Conservation (phyloP, 2,113 vertebrate species). For the Turnix velox region DNA sequence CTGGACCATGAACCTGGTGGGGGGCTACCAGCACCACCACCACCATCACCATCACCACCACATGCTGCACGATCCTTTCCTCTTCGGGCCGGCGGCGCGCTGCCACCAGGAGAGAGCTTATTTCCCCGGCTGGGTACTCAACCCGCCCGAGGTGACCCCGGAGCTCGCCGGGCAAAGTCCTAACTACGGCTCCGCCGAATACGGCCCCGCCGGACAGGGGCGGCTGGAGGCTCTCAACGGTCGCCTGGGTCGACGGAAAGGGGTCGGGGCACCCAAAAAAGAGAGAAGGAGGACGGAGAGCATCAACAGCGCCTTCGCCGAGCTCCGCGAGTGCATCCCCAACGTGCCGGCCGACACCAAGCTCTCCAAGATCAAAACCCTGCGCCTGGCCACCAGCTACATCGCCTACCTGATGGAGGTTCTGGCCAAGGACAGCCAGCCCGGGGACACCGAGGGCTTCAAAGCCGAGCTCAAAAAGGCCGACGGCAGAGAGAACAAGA, state of each 20-base stretch:
- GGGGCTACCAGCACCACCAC: constrained; percentile 82
- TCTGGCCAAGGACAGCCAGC: constrained; percentile 85
- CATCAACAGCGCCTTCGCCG: constrained; percentile 98
- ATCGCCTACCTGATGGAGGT: constrained; percentile 99
- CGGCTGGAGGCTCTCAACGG: constrained; percentile 80
- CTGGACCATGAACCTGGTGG: constrained; percentile 89
- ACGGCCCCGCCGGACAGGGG: constrained; percentile 66
- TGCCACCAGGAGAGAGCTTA: constrained; percentile 86
- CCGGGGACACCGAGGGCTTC: constrained; percentile 87
- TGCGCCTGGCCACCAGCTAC: constrained; percentile 96
- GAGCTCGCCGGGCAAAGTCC: constrained; percentile 79
- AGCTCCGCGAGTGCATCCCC: constrained; percentile 95
- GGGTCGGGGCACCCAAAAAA: constrained; percentile 83
- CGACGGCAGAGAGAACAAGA: constrained; percentile 85
- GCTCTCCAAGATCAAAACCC: constrained; percentile 96
- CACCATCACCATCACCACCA: constrained; percentile 82
- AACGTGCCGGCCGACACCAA: constrained; percentile 98
- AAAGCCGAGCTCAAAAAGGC: constrained; percentile 92
- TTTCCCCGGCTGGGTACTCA: constrained; percentile 89
- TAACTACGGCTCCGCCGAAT: constrained; percentile 57
- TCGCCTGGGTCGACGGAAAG: constrained; percentile 79
- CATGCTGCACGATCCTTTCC: constrained; percentile 89
- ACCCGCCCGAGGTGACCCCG: constrained; percentile 78
- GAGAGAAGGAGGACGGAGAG: constrained; percentile 93
- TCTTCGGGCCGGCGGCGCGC: constrained; percentile 81